phyloP scores from a whole-genome alignment of 2,797 vertebrate species.

The Rousettus madagascariensis region DNA sequence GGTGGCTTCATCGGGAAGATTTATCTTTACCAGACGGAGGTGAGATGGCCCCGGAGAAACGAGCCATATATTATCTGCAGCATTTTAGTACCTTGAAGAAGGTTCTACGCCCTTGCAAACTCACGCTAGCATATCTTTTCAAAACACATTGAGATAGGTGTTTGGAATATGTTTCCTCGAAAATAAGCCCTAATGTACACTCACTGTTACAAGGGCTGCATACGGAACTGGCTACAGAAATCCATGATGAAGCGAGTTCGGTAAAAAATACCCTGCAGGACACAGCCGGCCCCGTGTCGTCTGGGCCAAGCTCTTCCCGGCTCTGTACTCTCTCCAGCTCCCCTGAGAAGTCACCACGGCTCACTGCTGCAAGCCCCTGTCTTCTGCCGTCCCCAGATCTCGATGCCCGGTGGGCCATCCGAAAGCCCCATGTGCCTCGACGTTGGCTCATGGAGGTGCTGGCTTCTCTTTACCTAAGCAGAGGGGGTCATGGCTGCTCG shows the following conservation, averaged over 20 bases:
- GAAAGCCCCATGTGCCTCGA: neutral
- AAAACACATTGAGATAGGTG: neutral
- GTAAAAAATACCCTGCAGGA: rapidly evolving
- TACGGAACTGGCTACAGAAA: rapidly evolving
- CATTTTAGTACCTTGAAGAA: neutral
- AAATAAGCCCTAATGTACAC: neutral
- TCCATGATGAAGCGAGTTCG: neutral
- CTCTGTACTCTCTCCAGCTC: rapidly evolving
- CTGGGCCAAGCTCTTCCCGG: neutral
- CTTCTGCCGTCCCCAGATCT: no score
- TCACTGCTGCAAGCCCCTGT: rapidly evolving
- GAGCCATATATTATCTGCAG: neutral
- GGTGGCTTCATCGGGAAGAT: neutral
- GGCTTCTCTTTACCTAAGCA: neutral
- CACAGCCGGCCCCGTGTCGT: rapidly evolving
- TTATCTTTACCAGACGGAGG: neutral
- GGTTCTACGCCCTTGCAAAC: neutral
- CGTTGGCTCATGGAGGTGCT: rapidly evolving
- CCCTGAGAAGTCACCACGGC: rapidly evolving
- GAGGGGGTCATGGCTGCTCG: neutral
- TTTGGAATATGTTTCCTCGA: neutral
- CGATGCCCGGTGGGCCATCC: neutral
- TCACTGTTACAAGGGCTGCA: neutral
- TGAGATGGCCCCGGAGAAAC: no score
- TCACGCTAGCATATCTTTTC: neutral